Conservation (phyloP, 2,113 vertebrate genomes). For the Gymnarchus niloticus region DNA sequence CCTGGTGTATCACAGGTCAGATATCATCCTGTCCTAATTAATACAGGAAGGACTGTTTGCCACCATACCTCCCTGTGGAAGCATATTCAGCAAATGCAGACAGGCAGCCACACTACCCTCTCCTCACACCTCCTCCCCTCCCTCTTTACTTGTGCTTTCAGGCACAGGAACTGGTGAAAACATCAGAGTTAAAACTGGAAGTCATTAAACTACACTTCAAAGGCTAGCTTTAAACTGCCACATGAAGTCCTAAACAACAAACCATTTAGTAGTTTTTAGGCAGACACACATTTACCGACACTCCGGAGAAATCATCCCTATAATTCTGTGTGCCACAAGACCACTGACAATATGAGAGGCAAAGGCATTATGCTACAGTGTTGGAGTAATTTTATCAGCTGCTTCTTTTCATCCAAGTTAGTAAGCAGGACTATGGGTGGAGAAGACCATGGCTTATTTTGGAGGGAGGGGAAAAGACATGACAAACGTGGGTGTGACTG, state of each 20-base stretch:
- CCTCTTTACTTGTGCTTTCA: not conserved
- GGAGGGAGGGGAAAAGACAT: not conserved
- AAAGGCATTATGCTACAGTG: not conserved
- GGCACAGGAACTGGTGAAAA: not conserved
- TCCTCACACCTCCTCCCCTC: not conserved
- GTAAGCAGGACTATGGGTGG: not conserved
- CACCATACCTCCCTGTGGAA: not conserved
- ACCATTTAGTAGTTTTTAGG: no score
- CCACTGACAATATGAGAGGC: not conserved
- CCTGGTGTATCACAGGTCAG: not conserved
- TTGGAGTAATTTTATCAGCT: not conserved
- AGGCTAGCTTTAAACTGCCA: not conserved
- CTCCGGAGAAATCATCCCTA: not conserved
- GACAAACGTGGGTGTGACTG: no score
- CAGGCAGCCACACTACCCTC: not conserved
- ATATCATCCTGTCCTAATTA: not conserved
- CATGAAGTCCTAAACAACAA: not conserved
- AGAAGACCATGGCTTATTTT: not conserved
- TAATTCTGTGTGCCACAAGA: conserved; percentile 19
- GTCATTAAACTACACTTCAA: not conserved
- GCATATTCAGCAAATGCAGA: not conserved
- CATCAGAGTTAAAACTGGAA: not conserved
- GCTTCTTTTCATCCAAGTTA: not conserved
- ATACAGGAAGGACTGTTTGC: not conserved
- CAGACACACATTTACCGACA: not conserved